Conservation (phyloP, 2,113 vertebrate genomes). For the Pyrgilauda ruficollis region DNA sequence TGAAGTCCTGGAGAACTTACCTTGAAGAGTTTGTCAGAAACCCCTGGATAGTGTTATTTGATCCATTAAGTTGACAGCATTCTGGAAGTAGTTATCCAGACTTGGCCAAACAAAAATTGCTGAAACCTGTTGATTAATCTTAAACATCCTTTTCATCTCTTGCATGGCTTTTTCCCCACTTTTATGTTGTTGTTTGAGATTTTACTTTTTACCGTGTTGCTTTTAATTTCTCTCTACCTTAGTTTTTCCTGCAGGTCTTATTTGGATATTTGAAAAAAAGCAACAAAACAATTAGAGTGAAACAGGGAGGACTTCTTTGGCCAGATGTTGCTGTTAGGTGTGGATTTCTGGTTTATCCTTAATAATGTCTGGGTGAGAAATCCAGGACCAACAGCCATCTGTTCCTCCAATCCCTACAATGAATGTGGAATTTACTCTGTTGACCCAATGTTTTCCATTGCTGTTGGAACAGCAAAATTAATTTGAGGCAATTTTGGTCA, state of each 20-base stretch:
- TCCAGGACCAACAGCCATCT: conserved; percentile 2
- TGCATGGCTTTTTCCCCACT: neutral
- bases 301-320: neutral
- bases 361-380: neutral
- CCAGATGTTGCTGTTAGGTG: neutral
- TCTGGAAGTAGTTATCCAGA: neutral
- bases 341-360: neutral
- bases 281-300: neutral
- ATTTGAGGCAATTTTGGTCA: neutral
- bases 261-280: neutral
- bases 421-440: neutral
- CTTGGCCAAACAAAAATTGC: neutral
- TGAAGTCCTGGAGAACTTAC: neutral
- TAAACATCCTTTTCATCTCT: neutral
- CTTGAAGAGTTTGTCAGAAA: neutral
- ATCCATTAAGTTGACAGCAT: neutral
- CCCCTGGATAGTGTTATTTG: neutral
- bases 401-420: neutral
- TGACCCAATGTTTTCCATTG: neutral
- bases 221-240: neutral
- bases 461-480: neutral
- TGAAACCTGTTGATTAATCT: neutral
- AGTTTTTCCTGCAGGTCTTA: neutral
- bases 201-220: neutral
- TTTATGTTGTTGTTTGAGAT: neutral